Percentiles rank a stretch among this genome's conserved stretches.
These are phyloP conservation scores for Heliangelus exortis DNA, from an alignment of 2,797 vertebrate species.

Conservation along the genomic window DNA sequence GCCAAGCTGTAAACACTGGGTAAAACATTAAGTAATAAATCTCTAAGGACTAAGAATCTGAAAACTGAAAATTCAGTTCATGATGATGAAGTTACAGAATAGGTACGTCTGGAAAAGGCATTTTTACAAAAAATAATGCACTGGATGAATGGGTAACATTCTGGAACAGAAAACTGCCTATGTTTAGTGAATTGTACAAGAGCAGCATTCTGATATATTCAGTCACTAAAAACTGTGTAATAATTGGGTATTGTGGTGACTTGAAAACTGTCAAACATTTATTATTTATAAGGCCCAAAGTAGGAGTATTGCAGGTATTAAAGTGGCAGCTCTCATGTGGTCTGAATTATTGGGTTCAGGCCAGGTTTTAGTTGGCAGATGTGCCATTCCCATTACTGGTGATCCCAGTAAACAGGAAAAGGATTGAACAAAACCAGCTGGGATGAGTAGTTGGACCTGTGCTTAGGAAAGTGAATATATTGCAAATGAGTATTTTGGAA, in stretches of 20 bases:
- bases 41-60: not conserved
- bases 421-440: not conserved
- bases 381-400: not conserved
- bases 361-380: not conserved
- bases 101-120: slow-evolving; percentile 65
- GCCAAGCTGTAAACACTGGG: slow-evolving; percentile 43
- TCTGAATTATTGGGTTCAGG: not conserved
- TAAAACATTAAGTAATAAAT: slow-evolving; percentile 48
- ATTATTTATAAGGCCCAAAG: not conserved
- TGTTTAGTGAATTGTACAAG: slow-evolving; percentile 44
- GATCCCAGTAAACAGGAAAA: not conserved
- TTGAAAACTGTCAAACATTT: not conserved
- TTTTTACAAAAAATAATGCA: slow-evolving; percentile 77
- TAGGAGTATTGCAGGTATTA: not conserved
- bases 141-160: slow-evolving; percentile 78
- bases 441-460: not conserved
- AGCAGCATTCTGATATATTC: not conserved
- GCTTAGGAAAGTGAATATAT: no score
- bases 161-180: slow-evolving; percentile 80
- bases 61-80: slow-evolving; percentile 5
- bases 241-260: not conserved
- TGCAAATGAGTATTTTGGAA: no score
- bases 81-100: not conserved
- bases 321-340: not conserved
- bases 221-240: not conserved